Conservation (phyloP, 2,797 vertebrate genomes). For the Gymnodraco acuticeps region DNA sequence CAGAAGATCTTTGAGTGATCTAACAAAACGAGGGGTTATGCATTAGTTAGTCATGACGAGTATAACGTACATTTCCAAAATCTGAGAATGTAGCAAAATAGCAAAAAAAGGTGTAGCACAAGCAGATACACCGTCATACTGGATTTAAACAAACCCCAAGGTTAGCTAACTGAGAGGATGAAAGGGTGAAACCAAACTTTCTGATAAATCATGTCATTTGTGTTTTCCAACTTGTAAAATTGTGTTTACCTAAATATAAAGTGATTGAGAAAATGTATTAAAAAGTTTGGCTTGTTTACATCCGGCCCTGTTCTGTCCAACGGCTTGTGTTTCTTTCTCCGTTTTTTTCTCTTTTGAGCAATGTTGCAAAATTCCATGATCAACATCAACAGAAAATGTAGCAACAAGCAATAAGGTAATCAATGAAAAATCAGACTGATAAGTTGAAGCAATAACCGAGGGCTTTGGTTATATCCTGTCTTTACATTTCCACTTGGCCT, state of each 20-base stretch:
- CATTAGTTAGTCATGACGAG: not conserved
- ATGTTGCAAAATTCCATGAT: no score
- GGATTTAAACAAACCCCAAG: not conserved
- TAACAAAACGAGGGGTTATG: not conserved
- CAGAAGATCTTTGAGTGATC: conserved; percentile 2
- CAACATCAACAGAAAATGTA: no score
- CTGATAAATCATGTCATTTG: no score
- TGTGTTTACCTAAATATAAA: no score
- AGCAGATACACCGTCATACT: not conserved
- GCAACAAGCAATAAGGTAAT: no score
- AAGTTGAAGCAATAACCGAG: not conserved
- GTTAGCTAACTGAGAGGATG: not conserved
- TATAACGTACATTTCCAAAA: not conserved
- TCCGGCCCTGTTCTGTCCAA: no score
- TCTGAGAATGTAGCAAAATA: not conserved
- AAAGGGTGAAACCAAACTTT: not conserved
- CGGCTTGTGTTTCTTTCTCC: not conserved
- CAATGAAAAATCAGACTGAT: not conserved
- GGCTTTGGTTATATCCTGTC: not conserved
- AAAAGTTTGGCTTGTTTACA: not conserved
- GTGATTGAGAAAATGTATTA: not conserved
- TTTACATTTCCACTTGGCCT: not conserved
- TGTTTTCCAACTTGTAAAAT: no score
- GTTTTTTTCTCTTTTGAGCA: not conserved
- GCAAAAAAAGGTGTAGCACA: no score